Evolutionary conservation across 2,113 vertebrate genomes (phyloP).

Genomic region (Garra rufa): DNA sequence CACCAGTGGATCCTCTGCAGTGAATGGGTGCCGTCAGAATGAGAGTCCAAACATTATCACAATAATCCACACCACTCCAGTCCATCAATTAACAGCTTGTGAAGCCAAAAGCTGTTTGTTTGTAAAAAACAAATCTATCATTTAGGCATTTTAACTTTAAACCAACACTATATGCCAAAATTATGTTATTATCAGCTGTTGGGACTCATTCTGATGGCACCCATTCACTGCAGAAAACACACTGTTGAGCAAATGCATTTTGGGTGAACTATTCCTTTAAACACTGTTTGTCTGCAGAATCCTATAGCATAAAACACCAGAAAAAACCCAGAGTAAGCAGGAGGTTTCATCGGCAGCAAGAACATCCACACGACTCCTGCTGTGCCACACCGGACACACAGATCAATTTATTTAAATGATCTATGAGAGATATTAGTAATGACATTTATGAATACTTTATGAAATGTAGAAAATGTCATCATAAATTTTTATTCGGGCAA

Average conservation of each 20-base stretch:
- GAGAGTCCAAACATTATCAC: not conserved
- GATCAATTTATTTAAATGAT: constrained; percentile 82
- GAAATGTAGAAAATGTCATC: constrained; percentile 79
- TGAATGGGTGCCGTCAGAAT: not conserved
- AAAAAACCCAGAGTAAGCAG: not conserved
- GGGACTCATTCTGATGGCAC: not conserved
- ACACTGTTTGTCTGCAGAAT: not conserved
- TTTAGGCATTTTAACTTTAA: not conserved
- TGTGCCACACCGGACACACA: constrained; percentile 68
- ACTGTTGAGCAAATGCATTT: not conserved
- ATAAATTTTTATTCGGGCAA: constrained; percentile 79
- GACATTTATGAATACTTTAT: constrained; percentile 85
- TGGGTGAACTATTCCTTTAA: too few relatives aligned
- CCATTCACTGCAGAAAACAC: not conserved
- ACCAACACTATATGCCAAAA: not conserved
- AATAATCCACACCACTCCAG: not conserved
- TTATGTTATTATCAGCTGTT: not conserved
- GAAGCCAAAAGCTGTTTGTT: not conserved
- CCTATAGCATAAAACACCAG: not conserved
- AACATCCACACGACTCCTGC: constrained; percentile 54
- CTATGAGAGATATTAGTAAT: constrained; percentile 80
- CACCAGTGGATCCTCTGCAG: not conserved
- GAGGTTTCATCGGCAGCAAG: not conserved
- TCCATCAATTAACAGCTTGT: too few relatives aligned
- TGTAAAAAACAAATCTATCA: not conserved